Percentiles rank a stretch among this genome's conserved stretches.
Evolutionary conservation across 2,888 invertebrate species (phyloP).

Genomic region (Cerastis leucographa): DNA sequence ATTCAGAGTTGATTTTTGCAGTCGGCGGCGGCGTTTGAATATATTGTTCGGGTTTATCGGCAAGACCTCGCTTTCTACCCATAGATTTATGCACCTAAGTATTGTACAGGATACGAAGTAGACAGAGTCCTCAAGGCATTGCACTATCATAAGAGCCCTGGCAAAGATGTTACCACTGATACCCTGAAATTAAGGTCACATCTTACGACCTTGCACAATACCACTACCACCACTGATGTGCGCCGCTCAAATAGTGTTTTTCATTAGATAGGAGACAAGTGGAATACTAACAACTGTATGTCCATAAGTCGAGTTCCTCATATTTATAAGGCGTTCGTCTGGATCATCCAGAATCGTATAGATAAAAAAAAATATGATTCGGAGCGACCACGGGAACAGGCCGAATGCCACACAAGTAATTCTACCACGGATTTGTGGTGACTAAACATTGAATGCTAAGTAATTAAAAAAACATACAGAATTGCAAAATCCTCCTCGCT

Average conservation of each 20-base stretch:
- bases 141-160: background rate
- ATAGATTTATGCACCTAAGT: background rate
- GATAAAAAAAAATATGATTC: background rate
- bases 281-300: background rate
- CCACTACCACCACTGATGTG: background rate
- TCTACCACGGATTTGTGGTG: no score
- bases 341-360: background rate
- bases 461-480: no score
- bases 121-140: background rate
- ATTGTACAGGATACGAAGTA: background rate
- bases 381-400: background rate
- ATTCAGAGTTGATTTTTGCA: no score
- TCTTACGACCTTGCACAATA: background rate
- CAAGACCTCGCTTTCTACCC: background rate
- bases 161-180: background rate
- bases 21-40: background rate
- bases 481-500: no score
- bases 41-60: background rate
- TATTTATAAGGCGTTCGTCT: background rate
- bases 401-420: background rate
- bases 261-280: background rate
- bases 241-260: background rate
- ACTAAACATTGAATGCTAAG: no score
- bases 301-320: background rate
- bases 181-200: background rate